A percentile compares a stretch with the other conserved stretches of the same genome.
These are phyloP conservation scores for Drosophila planitibia DNA, from an alignment of 2,888 invertebrate genomes.

Conservation along the genomic window DNA sequence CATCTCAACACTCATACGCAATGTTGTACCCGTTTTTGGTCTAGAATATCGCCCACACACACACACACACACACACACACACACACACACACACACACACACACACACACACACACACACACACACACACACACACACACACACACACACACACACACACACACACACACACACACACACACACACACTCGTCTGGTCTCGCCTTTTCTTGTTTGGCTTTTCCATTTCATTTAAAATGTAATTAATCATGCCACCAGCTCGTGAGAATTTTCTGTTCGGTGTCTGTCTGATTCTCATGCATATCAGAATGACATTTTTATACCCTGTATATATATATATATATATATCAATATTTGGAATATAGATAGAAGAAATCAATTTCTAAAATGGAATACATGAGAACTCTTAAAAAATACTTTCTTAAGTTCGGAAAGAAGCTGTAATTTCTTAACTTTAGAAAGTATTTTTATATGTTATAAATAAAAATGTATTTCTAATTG, in stretches of 20 bases:
- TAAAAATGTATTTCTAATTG: not conserved
- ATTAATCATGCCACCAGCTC: conserved; percentile 56
- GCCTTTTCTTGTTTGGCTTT: conserved; percentile 16
- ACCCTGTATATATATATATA: not conserved
- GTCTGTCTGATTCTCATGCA: conserved; percentile 52
- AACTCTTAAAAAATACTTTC: not conserved
- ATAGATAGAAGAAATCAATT: not conserved
- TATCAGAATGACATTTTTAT: conserved; percentile 25
- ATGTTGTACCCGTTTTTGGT: conserved; percentile 46
- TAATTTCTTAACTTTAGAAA: not conserved
- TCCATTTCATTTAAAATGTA: conserved; percentile 56
- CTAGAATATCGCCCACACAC: conserved; percentile 52
- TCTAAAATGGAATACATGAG: too few relatives aligned
- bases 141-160: conserved; percentile 49
- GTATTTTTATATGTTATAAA: not conserved
- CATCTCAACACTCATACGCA: conserved; percentile 69
- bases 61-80: conserved; percentile 4
- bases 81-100: not conserved
- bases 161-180: not conserved
- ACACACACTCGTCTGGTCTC: not conserved
- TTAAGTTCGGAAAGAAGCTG: not conserved
- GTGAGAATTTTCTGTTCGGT: conserved; percentile 44
- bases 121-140: conserved; percentile 22
- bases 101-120: not conserved
- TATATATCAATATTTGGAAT: not conserved